These are phyloP conservation scores for Momotus momota DNA, from an alignment of 2,797 vertebrate species.

Conservation along the genomic window DNA sequence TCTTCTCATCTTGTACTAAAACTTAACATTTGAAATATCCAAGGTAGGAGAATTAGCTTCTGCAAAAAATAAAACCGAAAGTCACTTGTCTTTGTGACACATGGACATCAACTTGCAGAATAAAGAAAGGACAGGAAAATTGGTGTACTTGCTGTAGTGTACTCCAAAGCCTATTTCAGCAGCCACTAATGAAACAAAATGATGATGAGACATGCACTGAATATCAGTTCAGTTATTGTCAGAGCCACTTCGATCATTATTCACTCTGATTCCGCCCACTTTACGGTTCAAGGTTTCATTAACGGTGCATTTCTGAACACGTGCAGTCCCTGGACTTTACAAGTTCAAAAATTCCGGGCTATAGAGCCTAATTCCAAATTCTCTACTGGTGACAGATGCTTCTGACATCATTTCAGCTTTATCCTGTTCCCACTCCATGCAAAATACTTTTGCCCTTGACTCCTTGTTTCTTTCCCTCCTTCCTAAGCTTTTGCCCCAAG, in stretches of 20 bases:
- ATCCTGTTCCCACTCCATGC: not conserved
- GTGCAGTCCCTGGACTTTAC: not conserved
- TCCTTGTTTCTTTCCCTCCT: not conserved
- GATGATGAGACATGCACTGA: not conserved
- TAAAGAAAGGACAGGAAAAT: not conserved
- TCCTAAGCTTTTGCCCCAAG: not conserved
- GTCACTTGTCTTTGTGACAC: not conserved
- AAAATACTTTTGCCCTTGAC: not conserved
- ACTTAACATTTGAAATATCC: conserved; percentile 51
- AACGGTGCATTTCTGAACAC: not conserved
- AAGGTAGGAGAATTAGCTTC: conserved; percentile 1
- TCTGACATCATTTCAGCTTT: not conserved
- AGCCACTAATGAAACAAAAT: not conserved
- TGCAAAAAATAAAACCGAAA: not conserved
- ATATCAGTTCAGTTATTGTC: not conserved
- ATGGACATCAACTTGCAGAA: not conserved
- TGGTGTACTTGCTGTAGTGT: not conserved
- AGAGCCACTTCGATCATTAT: not conserved
- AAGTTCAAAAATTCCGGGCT: not conserved
- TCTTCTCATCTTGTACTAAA: conserved; percentile 34
- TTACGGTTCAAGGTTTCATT: not conserved
- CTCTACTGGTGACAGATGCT: not conserved
- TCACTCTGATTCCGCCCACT: not conserved
- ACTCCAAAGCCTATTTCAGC: not conserved
- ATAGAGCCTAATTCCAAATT: not conserved